These are phyloP conservation scores for Ciona savignyi DNA, from an alignment of 23 tunicate genomes.

Conservation along the genomic window DNA sequence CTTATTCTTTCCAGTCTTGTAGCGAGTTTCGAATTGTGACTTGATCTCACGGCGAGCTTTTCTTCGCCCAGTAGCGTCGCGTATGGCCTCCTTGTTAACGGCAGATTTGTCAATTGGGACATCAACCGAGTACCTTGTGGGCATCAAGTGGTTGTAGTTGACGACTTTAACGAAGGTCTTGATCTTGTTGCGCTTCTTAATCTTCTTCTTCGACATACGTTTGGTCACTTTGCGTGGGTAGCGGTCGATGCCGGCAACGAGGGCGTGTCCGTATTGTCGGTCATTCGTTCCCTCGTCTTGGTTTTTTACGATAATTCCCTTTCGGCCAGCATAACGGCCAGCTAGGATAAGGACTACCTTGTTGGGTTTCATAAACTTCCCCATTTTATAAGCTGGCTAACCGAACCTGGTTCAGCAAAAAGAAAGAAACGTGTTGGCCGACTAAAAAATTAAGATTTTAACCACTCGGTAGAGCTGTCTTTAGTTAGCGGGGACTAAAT, in stretches of 20 bases:
- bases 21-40: slow-evolving; percentile 81
- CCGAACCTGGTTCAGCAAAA: slow-evolving; percentile 30
- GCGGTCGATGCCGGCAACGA: slow-evolving; percentile 97
- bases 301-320: slow-evolving; percentile 92
- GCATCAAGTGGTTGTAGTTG: slow-evolving; percentile 99
- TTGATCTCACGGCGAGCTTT: slow-evolving; percentile 88
- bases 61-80: slow-evolving; percentile 87
- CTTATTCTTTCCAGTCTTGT: slow-evolving; percentile 98
- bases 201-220: slow-evolving; percentile 88
- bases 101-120: slow-evolving; percentile 78
- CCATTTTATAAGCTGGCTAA: slow-evolving; percentile 47
- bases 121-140: slow-evolving; percentile 99
- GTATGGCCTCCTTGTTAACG: slow-evolving; percentile 90
- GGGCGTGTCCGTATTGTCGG: slow-evolving; percentile 94
- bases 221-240: slow-evolving; percentile 98
- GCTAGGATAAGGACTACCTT: slow-evolving; percentile 90
- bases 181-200: slow-evolving; percentile 82
- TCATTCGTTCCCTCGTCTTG: slow-evolving; percentile 95
- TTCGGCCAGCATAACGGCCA: slow-evolving; percentile 96
- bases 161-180: slow-evolving; percentile 98
- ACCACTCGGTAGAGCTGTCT: no score
- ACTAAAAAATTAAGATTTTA: background rate
- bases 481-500: no score
- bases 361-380: slow-evolving; percentile 98
- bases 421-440: slow-evolving; percentile 39